A percentile compares a stretch with the other conserved stretches of the same genome.
phyloP scores from a whole-genome alignment of 2,113 vertebrate species.

The Grammomys surdaster region DNA sequence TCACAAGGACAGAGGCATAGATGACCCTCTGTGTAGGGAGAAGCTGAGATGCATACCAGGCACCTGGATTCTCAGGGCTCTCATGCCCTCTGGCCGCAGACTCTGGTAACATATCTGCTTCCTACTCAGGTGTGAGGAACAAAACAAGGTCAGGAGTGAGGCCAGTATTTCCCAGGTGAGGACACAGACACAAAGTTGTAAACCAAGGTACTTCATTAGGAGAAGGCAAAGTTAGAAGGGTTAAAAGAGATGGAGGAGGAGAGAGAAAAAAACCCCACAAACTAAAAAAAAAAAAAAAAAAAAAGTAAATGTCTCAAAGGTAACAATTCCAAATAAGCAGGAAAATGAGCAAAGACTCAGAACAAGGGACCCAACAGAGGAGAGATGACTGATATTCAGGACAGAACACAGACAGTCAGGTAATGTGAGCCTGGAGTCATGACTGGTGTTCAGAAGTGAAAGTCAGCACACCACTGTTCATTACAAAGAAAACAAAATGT shows the following conservation, averaged over 20 bases:
- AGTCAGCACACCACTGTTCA: neutral
- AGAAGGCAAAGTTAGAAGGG: neutral
- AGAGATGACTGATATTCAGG: neutral
- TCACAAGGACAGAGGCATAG: neutral
- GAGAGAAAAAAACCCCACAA: neutral
- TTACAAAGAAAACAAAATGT: neutral
- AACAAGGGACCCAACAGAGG: neutral
- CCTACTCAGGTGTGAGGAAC: neutral
- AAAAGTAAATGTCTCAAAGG: neutral
- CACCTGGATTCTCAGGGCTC: neutral
- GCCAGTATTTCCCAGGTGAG: neutral
- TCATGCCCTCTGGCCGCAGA: neutral
- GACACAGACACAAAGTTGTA: neutral
- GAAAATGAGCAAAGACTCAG: neutral
- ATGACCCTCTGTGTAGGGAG: neutral
- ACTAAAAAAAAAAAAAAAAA: neutral
- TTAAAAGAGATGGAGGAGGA: neutral
- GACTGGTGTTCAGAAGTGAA: neutral
- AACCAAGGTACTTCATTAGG: constrained; percentile 8
- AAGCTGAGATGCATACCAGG: neutral
- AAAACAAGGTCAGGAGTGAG: neutral
- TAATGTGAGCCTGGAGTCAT: neutral
- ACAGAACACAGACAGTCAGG: neutral
- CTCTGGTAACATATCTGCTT: neutral
- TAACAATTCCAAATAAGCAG: neutral